Base-by-base conservation (phyloP, 2,797 vertebrate genomes). In the Spatula clypeata region DNA sequence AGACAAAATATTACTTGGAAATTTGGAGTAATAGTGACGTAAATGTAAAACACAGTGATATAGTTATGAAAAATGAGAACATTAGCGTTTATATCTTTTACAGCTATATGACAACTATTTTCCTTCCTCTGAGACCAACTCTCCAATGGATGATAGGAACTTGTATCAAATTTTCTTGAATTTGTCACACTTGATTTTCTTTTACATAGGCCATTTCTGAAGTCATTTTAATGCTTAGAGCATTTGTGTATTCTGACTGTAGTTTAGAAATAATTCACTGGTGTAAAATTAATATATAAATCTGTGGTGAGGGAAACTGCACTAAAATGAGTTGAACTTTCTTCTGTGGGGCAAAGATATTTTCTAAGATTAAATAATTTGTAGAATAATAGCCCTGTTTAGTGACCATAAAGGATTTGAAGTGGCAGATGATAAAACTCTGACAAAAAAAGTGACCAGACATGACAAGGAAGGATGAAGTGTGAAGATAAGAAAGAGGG, bases 391-490 rank as follows among this genome's bases (percentile, higher is more conserved):
- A 73, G 38, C 13, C 1, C 21, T 31, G 11, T 45, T 71, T 40
- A 42, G 6, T 79, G 20, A 60, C 3, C 15, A 27, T 38, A 7
- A n/a, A 75, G 5, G 58, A 81, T 51, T 61, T 92, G 36, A 65
- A 84, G 69, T 60, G 31, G 34, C 65, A 36, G 19, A 84, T 65
- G 66, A 84, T 79, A 90, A 95, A 97, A 91, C 31, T 77, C 97
- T 94, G 85, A 93, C 91, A 92, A 89, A 95, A 96, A 97, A 91
- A 49, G 24, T 88, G 26, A 85, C 67, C 94, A 92, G 66, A 93
- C 1, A 4, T 65, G 74, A 94, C 71, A 94, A 89, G 61, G 47
- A 72, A 70, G 8, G 3, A 42, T 36, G 81, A 80, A 58, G 6
- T 38, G 57, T 47, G 18, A 38, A 75, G 49, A 44, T 29, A 44